Percentiles rank a stretch among this genome's conserved stretches.
These are phyloP conservation scores for Ceratosolen fusciceps DNA, from an alignment of 1,140 invertebrate species.

Conservation along the genomic window DNA sequence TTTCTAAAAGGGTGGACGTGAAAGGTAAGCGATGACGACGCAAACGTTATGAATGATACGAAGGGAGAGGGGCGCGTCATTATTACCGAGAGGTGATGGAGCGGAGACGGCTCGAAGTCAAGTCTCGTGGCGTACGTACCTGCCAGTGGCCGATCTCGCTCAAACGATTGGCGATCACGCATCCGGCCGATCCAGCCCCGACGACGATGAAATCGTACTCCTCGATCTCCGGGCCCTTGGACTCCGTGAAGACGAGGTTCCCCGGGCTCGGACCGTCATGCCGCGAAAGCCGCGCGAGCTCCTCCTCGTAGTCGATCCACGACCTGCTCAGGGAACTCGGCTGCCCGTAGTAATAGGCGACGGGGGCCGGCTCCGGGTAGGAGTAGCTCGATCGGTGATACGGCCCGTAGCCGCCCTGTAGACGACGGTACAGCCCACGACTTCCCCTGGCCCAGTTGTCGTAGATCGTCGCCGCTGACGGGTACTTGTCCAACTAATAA, in stretches of 20 bases:
- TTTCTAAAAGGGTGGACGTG: no score
- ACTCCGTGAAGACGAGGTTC: conserved; percentile 34
- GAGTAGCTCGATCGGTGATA: background rate
- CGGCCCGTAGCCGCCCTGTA: background rate
- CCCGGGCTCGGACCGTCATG: background rate
- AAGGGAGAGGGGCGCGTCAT: no score
- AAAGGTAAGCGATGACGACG: no score
- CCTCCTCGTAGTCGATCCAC: background rate
- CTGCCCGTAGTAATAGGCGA: background rate
- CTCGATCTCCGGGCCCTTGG: conserved; percentile 43
- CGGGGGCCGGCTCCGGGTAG: background rate
- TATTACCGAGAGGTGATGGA: no score
- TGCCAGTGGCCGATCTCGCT: conserved; percentile 72
- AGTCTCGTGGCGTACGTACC: no score
- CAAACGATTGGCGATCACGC: conserved; percentile 77
- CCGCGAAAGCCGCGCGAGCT: background rate
- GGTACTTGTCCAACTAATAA: background rate
- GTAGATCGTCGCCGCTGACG: background rate
- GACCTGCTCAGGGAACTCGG: background rate
- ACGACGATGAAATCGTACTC: conserved; percentile 74
- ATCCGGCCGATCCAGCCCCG: conserved; percentile 79
- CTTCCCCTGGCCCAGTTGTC: background rate
- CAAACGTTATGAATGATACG: no score
- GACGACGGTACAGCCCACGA: background rate
- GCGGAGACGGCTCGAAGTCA: no score